Evolutionary conservation across 2,888 invertebrate species (phyloP).

Genomic region (Cerceris ruficornis): DNA sequence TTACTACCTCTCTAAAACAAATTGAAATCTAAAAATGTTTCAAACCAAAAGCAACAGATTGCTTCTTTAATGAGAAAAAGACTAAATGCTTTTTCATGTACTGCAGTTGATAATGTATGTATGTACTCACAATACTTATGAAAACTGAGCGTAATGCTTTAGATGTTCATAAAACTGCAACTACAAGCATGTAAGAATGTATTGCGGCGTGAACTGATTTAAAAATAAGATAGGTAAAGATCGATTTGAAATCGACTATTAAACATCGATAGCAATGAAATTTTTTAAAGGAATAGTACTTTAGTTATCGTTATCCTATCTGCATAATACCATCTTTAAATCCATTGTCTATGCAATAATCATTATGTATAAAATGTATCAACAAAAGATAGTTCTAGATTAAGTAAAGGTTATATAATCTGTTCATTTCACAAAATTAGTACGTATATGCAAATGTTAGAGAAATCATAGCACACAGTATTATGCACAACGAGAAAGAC

Average conservation of each 20-base stretch:
- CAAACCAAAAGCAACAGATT: too few relatives aligned
- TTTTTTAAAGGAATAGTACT: conserved; percentile 30
- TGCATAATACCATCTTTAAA: conserved; percentile 13
- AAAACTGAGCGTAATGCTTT: conserved; percentile 43
- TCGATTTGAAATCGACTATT: background rate
- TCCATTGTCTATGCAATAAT: conserved; percentile 57
- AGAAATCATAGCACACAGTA: conserved; percentile 11
- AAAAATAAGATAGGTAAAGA: conserved; percentile 5
- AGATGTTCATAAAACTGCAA: conserved; percentile 41
- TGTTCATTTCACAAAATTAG: conserved; percentile 54
- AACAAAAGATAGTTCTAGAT: conserved; percentile 68
- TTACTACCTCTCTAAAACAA: background rate
- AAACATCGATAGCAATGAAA: too few relatives aligned
- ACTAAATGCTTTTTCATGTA: conserved; percentile 45
- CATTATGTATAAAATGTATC: conserved; percentile 70
- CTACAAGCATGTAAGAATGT: conserved; percentile 33
- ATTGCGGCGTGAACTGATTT: conserved; percentile 32
- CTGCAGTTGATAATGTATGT: conserved; percentile 58
- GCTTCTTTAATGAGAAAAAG: conserved; percentile 2
- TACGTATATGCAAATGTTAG: conserved; percentile 51
- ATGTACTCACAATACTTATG: conserved; percentile 63
- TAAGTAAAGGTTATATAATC: conserved; percentile 68
- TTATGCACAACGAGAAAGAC: background rate
- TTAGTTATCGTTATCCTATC: conserved; percentile 29
- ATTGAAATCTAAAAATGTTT: background rate